These are phyloP conservation scores for Coccyzus lansbergi DNA, from an alignment of 2,797 vertebrate species.

Conservation along the genomic window DNA sequence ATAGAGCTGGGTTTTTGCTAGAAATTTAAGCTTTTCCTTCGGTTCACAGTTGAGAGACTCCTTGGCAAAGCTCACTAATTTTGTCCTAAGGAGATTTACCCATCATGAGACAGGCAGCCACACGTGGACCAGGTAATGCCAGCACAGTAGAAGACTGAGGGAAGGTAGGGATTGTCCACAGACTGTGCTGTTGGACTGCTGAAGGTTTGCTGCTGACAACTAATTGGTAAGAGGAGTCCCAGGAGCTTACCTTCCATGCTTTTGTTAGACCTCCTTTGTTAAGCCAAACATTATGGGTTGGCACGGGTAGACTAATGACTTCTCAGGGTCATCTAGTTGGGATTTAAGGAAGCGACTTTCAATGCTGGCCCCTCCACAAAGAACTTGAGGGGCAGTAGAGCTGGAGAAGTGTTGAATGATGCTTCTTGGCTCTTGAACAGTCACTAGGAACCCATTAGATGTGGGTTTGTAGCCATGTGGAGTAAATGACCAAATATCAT, in stretches of 20 bases:
- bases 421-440: not conserved
- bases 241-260: not conserved
- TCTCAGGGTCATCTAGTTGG: not conserved
- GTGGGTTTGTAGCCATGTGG: not conserved
- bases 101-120: not conserved
- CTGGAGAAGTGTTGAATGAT: not conserved
- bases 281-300: not conserved
- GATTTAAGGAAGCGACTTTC: not conserved
- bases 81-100: not conserved
- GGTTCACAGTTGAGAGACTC: not conserved
- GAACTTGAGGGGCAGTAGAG: not conserved
- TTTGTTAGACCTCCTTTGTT: not conserved
- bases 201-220: not conserved
- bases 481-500: not conserved
- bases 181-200: not conserved
- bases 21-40: not conserved
- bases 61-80: not conserved
- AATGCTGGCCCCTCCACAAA: not conserved
- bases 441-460: not conserved
- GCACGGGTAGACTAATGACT: not conserved
- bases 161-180: not conserved
- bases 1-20: not conserved
- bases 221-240: not conserved
- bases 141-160: not conserved
- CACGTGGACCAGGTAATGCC: not conserved